These are phyloP conservation scores for Corynorhinus townsendii DNA, from an alignment of 2,113 vertebrate genomes.

Conservation along the genomic window DNA sequence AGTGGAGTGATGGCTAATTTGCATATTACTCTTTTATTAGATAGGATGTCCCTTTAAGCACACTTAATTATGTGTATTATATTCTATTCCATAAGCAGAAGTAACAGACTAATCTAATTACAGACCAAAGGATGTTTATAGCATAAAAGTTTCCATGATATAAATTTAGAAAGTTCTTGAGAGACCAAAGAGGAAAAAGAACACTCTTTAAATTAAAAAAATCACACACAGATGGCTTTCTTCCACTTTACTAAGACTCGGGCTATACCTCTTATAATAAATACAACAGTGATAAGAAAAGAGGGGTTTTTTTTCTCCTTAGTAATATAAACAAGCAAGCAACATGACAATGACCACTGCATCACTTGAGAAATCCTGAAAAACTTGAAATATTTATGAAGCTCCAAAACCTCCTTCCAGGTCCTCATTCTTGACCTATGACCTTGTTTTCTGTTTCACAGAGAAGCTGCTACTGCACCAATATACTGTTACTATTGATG, in stretches of 20 bases:
- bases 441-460: not conserved
- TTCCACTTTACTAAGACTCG: not conserved
- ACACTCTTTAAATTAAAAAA: not conserved
- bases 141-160: not conserved
- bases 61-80: not conserved
- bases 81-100: not conserved
- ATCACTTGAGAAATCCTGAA: not conserved
- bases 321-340: not conserved
- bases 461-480: not conserved
- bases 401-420: not conserved
- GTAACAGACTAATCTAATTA: not conserved
- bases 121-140: not conserved
- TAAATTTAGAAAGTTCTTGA: not conserved
- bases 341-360: not conserved
- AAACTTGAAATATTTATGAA: not conserved
- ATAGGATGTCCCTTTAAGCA: not conserved
- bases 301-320: not conserved
- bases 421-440: not conserved
- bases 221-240: not conserved
- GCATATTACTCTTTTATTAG: too few species aligned
- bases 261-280: not conserved
- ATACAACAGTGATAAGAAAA: not conserved
- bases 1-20: too few species aligned
- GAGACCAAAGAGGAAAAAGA: not conserved
- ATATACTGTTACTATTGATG: accelerated